Conservation (phyloP, 2,113 vertebrate genomes). For the Archocentrus centrarchus region DNA sequence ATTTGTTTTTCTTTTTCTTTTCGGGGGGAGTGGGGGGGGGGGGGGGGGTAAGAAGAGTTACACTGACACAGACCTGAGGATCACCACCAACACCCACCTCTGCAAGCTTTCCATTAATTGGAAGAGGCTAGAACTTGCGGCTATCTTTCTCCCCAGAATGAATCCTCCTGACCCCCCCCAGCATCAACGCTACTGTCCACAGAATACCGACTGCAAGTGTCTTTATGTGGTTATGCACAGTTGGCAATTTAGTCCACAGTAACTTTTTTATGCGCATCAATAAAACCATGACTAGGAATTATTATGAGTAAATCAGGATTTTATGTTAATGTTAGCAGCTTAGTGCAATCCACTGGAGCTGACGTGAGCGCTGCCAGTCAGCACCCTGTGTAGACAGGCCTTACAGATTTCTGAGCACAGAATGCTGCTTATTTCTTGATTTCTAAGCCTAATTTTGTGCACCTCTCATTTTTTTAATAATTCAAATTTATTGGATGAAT, state of each 20-base stretch:
- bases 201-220: background rate
- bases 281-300: background rate
- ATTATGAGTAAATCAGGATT: background rate
- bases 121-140: background rate
- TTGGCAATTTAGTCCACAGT: background rate
- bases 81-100: background rate
- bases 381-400: background rate
- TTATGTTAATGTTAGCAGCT: background rate
- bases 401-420: background rate
- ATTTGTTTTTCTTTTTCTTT: too few species aligned
- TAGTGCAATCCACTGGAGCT: background rate
- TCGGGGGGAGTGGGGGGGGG: background rate
- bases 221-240: background rate
- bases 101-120: background rate
- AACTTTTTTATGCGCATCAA: background rate
- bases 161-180: background rate
- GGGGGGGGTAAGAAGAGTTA: background rate
- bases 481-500: background rate
- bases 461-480: background rate
- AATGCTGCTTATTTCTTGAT: background rate
- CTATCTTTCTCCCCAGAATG: background rate
- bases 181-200: background rate
- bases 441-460: background rate
- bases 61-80: background rate
- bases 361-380: background rate